phyloP scores from a whole-genome alignment of 2,797 vertebrate genomes.

The Pogoniulus pusillus region DNA sequence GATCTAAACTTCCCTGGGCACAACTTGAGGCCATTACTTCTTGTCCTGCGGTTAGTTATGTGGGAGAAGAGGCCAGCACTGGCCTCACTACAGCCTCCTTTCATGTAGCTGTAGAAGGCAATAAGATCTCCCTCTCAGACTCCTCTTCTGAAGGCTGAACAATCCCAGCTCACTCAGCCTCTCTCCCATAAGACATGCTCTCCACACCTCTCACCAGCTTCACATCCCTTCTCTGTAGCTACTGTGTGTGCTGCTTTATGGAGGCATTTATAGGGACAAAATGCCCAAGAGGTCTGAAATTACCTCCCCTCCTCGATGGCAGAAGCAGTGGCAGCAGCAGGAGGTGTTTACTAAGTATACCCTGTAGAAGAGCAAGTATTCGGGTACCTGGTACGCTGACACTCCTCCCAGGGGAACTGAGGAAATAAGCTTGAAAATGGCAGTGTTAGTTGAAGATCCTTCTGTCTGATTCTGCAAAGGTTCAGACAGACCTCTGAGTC shows the following conservation, averaged over 20 bases:
- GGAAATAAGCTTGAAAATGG: not conserved
- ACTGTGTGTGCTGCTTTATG: not conserved
- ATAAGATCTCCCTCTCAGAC: no score
- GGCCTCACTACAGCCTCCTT: no score
- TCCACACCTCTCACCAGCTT: no score
- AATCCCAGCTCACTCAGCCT: no score
- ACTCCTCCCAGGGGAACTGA: not conserved
- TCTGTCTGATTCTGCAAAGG: not conserved
- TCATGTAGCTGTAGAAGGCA: no score
- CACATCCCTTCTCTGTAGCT: no score
- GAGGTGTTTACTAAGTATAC: not conserved
- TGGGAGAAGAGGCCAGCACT: no score
- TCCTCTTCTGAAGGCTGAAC: no score
- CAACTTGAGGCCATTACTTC: no score
- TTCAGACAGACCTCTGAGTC: not conserved
- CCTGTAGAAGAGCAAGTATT: not conserved
- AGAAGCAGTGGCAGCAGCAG: not conserved
- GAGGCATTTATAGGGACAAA: not conserved
- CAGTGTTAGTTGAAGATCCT: not conserved
- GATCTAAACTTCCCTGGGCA: no score
- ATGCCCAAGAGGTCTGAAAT: not conserved
- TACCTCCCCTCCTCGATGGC: not conserved
- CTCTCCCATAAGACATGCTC: no score
- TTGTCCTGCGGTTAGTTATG: no score
- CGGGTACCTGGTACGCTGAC: fast-evolving